phyloP scores from a whole-genome alignment of 2,888 invertebrate species.

The Hipparchia sbordonii region DNA sequence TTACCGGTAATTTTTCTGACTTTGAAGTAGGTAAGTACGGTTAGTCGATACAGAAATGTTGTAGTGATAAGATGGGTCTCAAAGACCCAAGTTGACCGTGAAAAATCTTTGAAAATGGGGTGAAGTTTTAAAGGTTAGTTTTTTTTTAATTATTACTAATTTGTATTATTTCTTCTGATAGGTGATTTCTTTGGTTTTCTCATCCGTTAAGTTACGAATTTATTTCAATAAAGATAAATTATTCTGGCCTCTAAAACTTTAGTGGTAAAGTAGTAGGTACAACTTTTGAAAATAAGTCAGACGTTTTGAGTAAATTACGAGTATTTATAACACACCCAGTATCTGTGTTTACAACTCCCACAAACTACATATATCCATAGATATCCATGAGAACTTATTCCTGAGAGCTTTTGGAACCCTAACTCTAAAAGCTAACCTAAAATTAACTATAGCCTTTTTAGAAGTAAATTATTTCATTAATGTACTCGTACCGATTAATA shows the following conservation, averaged over 20 bases:
- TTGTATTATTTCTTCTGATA: background rate
- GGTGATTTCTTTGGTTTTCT: background rate
- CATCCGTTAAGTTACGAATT: background rate
- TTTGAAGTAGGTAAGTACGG: constrained; percentile 39
- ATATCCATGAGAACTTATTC: too few species aligned
- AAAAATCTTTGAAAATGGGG: background rate
- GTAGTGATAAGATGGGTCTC: constrained; percentile 41
- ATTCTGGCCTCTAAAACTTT: background rate
- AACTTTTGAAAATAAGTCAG: background rate
- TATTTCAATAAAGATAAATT: background rate
- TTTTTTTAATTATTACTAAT: background rate
- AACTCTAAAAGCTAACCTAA: too few species aligned
- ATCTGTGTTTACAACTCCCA: too few species aligned
- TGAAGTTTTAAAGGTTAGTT: constrained; percentile 4
- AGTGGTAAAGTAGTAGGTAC: too few species aligned
- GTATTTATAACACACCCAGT: background rate
- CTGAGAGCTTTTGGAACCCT: too few species aligned
- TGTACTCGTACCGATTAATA: background rate
- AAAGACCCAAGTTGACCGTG: constrained; percentile 12
- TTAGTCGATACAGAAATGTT: constrained; percentile 61
- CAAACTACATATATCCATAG: background rate
- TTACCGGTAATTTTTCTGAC: constrained; percentile 48
- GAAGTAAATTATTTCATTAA: background rate
- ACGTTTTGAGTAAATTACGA: background rate
- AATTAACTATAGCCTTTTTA: too few species aligned